phyloP scores from a whole-genome alignment of 2,113 vertebrate genomes.

The Prunella himalayana region DNA sequence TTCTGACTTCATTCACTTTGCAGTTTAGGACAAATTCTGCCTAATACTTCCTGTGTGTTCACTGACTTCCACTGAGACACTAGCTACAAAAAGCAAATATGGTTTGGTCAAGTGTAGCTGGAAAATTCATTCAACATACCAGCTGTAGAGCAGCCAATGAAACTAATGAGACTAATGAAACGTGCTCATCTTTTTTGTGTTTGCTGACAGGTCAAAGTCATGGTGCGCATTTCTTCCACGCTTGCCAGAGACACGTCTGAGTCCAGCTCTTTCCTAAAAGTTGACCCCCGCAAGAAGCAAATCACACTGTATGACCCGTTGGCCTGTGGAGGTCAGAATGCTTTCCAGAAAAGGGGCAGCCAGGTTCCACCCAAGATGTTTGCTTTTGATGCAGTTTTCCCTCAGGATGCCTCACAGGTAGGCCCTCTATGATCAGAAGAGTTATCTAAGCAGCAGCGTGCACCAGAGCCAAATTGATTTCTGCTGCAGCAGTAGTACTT shows the following conservation, averaged over 20 bases:
- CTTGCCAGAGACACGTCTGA: constrained; percentile 81
- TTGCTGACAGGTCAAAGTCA: constrained; percentile 89
- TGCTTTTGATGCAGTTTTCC: constrained; percentile 93
- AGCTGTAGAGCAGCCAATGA: neutral
- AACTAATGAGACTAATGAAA: neutral
- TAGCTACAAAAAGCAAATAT: neutral
- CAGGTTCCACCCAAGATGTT: constrained; percentile 98
- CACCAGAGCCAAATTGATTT: neutral
- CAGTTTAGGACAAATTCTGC: neutral
- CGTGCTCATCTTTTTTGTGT: neutral
- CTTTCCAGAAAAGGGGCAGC: constrained; percentile 84
- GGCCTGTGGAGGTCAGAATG: constrained; percentile 75
- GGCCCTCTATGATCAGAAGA: neutral
- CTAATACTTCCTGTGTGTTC: neutral
- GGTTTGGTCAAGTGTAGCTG: neutral
- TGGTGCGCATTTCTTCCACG: constrained; percentile 90
- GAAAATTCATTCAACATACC: neutral
- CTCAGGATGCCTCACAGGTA: constrained; percentile 96
- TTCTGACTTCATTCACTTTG: neutral
- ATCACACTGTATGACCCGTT: constrained; percentile 91
- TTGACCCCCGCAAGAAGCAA: constrained; percentile 94
- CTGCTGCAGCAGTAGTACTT: neutral
- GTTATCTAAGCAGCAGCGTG: neutral
- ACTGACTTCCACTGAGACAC: neutral
- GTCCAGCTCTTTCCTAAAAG: constrained; percentile 95